Percentiles rank a stretch among this genome's conserved stretches.
These are phyloP conservation scores for Smittia sp. DNA, from an alignment of 2,888 invertebrate species.

Conservation along the genomic window DNA sequence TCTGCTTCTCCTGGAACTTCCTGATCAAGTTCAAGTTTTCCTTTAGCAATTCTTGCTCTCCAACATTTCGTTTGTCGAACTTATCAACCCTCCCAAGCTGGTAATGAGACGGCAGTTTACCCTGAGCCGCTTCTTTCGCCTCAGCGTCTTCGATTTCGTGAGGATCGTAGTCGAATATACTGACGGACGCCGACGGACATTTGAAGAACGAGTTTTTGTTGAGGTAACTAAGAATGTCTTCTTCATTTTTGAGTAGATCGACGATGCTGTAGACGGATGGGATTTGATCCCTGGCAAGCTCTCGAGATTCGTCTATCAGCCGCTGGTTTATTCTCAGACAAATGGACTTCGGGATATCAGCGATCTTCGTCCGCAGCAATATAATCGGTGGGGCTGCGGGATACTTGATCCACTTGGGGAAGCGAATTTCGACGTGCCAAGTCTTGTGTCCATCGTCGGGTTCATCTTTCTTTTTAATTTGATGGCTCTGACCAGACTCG, in stretches of 20 bases:
- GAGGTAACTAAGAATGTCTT: slow-evolving; percentile 56
- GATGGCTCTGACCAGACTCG: slow-evolving; percentile 49
- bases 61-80: slow-evolving; percentile 56
- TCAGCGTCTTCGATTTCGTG: slow-evolving; percentile 45
- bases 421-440: slow-evolving; percentile 70
- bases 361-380: slow-evolving; percentile 64
- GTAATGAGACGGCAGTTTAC: slow-evolving; percentile 61
- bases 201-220: slow-evolving; percentile 41
- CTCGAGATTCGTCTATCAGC: slow-evolving; percentile 66
- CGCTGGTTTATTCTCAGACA: slow-evolving; percentile 65
- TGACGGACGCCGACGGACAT: slow-evolving; percentile 40
- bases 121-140: slow-evolving; percentile 44
- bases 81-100: slow-evolving; percentile 60
- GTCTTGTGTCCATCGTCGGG: slow-evolving; percentile 39
- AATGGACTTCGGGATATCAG: slow-evolving; percentile 62
- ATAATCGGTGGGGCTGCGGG: slow-evolving; percentile 72
- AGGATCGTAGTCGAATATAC: slow-evolving; percentile 30
- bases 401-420: slow-evolving; percentile 61
- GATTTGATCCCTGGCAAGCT: slow-evolving; percentile 64
- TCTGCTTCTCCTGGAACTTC: slow-evolving; percentile 61
- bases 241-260: slow-evolving; percentile 68
- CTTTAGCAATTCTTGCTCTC: slow-evolving; percentile 57
- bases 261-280: slow-evolving; percentile 71
- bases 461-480: slow-evolving; percentile 50
- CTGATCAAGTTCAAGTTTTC: slow-evolving; percentile 64